Conservation (phyloP, 2,113 vertebrate species). For the Piprites chloris region DNA sequence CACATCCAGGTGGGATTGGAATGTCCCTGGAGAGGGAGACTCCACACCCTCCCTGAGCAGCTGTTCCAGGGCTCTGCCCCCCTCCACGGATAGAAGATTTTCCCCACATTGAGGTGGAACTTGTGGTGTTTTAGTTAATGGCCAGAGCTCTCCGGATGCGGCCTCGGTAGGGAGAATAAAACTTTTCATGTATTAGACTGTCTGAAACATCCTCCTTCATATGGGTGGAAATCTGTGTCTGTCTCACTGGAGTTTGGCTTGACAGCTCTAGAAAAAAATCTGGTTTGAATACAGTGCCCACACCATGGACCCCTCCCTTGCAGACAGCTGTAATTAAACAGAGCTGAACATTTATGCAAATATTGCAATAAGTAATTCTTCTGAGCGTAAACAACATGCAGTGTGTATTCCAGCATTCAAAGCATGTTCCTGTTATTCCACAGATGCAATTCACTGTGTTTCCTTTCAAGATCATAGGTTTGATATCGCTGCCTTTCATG, state of each 20-base stretch:
- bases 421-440: neutral
- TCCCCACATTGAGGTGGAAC: neutral
- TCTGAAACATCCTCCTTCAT: neutral
- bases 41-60: neutral
- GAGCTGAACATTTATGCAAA: slow-evolving; percentile 15
- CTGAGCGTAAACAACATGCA: neutral
- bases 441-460: neutral
- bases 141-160: neutral
- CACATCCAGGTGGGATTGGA: neutral
- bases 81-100: neutral
- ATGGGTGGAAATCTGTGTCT: neutral
- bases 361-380: slow-evolving; percentile 22
- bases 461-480: neutral
- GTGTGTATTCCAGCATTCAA: neutral
- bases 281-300: neutral
- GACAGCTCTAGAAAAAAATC: neutral
- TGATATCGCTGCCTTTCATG: slow-evolving; percentile 15
- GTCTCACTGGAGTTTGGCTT: neutral
- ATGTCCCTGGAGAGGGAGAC: neutral
- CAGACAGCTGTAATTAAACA: slow-evolving; percentile 46
- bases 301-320: neutral
- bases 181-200: neutral
- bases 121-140: neutral
- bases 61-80: neutral
- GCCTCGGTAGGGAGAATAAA: neutral